Evolutionary conservation across 2,888 invertebrate genomes (phyloP).

Genomic region (Mythimna vitellina): DNA sequence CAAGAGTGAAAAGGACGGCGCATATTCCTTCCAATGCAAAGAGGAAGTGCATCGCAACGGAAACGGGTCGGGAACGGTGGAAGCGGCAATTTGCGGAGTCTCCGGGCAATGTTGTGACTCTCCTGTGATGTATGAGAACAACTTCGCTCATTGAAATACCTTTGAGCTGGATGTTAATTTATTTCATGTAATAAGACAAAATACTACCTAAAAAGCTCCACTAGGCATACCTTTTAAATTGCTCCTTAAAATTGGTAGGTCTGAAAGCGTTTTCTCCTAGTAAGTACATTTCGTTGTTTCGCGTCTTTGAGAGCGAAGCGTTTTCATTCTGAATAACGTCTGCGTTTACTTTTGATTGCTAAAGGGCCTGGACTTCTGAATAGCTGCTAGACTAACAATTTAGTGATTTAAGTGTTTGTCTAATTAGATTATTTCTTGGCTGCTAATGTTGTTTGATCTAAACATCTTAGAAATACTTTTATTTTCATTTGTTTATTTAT

Average conservation of each 20-base stretch:
- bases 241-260: slow-evolving; percentile 63
- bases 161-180: slow-evolving; percentile 74
- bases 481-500: neutral
- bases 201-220: slow-evolving; percentile 63
- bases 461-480: neutral
- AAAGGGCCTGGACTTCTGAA: slow-evolving; percentile 39
- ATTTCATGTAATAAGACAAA: slow-evolving; percentile 73
- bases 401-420: slow-evolving; percentile 16
- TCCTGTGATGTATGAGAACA: slow-evolving; percentile 72
- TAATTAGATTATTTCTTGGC: slow-evolving; percentile 26
- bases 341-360: slow-evolving; percentile 61
- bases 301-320: slow-evolving; percentile 55
- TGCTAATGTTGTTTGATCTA: slow-evolving; percentile 5
- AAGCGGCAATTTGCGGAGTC: slow-evolving; percentile 66
- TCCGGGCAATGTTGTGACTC: slow-evolving; percentile 66
- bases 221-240: slow-evolving; percentile 67
- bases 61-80: slow-evolving; percentile 68
- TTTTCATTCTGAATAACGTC: slow-evolving; percentile 55
- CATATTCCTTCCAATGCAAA: slow-evolving; percentile 60
- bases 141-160: slow-evolving; percentile 76
- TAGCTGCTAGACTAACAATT: slow-evolving; percentile 34
- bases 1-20: slow-evolving; percentile 58
- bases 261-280: slow-evolving; percentile 60
- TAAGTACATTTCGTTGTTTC: slow-evolving; percentile 66
- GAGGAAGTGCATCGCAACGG: slow-evolving; percentile 71